Base-by-base conservation (phyloP, 2,797 vertebrate genomes). In the Onychomys torridus region DNA sequence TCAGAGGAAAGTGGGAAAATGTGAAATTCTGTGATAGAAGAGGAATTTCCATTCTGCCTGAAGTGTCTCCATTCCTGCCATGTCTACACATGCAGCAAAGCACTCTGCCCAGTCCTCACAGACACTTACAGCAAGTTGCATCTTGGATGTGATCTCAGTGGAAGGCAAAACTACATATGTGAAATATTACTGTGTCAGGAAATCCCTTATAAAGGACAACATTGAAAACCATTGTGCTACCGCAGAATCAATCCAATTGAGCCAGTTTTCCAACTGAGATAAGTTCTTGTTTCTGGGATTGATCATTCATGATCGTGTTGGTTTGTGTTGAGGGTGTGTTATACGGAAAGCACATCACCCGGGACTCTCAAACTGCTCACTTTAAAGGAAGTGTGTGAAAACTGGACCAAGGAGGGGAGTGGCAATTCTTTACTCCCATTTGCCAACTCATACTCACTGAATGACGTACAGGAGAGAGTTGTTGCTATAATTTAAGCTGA, bases 121-220 rank as follows among this genome's bases (percentile, higher is more conserved):
- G 43, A 43, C 67, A 82, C 76, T 83, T 37, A 52, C n/a, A 61
- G 57, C 34, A 19, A n/a, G 9, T 11, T 77, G 7, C 34, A 85
- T 27, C 67, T 91, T 43, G 84, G 29, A 57, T 4, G 27, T 89
- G 32, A 73, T 76, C 61, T 83, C 25, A 27, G 5, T 79, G 76
- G 90, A 90, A 94, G n/a, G 71, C 61, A 61, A 92, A 92, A 91
- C 79, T 83, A 63, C 52, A 73, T 46, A 29, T 11, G n/a, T 2
- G 12, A 93, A 89, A 91, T 65, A 76, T 75, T n/a, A 40, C 0
- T 76, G 16, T 37, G 43, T 91, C 16, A 43, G 63, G 46, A 86
- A 43, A 37, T 52, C 43, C 59, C 43, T 90, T 65, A 16, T n/a
- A 90, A 83, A 87, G 52, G 71, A 59, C 40, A 59, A 27, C 34